These are phyloP conservation scores for Cinclus cinclus DNA, from an alignment of 2,113 vertebrate genomes.

Conservation along the genomic window DNA sequence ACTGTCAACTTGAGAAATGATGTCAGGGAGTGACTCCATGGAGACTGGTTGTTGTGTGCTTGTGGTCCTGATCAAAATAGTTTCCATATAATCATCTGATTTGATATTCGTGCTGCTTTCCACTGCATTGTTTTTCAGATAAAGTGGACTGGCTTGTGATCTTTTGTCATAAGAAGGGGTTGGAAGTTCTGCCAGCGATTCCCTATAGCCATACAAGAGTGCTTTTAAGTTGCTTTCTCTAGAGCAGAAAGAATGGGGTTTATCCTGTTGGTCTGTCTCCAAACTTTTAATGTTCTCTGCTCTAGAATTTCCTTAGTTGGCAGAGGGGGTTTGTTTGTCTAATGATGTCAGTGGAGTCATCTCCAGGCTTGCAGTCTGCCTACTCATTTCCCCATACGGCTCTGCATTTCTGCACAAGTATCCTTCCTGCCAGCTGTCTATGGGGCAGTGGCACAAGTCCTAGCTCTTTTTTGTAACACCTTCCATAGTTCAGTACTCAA, in stretches of 20 bases:
- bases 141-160: constrained; percentile 13
- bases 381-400: background rate
- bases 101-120: constrained; percentile 47
- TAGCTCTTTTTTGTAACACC: background rate
- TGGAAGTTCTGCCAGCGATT: background rate
- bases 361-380: background rate
- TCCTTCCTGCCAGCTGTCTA: background rate
- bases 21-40: background rate
- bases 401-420: accelerated
- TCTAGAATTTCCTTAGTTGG: background rate
- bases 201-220: background rate
- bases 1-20: background rate
- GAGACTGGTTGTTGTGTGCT: background rate
- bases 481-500: background rate
- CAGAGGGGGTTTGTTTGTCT: background rate
- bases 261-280: background rate
- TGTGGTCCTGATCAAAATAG: constrained; percentile 43
- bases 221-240: background rate
- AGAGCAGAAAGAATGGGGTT: background rate
- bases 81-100: constrained; percentile 56
- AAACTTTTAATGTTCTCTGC: background rate
- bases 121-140: constrained; percentile 62
- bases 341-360: background rate
- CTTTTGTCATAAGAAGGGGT: constrained; percentile 3
- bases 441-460: background rate